Conservation (phyloP, 2,888 invertebrate species). For the Incurvaria masculella region DNA sequence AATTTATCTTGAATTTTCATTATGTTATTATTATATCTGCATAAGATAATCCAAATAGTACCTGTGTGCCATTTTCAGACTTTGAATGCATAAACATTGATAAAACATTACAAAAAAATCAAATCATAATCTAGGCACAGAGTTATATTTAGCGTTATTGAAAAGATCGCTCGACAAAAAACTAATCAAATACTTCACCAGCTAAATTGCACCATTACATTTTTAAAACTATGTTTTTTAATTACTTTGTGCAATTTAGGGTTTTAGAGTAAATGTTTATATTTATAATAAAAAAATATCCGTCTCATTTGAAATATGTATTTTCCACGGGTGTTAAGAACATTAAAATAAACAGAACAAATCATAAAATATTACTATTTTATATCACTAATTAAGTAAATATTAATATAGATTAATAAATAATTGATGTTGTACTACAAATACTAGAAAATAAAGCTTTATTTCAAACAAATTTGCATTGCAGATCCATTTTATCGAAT, state of each 20-base stretch:
- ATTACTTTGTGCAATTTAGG: slow-evolving; percentile 12
- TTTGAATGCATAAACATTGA: too few species aligned
- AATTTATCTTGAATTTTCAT: too few species aligned
- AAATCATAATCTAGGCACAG: too few species aligned
- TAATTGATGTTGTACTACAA: not conserved
- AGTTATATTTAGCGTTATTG: slow-evolving; percentile 4
- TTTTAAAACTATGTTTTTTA: slow-evolving; percentile 22
- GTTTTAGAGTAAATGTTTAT: slow-evolving; percentile 3
- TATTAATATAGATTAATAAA: not conserved
- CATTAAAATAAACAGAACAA: slow-evolving; percentile 5
- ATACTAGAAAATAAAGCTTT: not conserved
- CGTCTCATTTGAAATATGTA: too few species aligned
- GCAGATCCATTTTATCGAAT: not conserved
- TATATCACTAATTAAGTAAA: slow-evolving; percentile 4
- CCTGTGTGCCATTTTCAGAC: too few species aligned
- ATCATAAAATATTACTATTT: slow-evolving; percentile 9
- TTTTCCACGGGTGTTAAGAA: slow-evolving; percentile 7
- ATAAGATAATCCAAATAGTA: too few species aligned
- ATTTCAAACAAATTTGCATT: too few species aligned
- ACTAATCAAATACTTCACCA: slow-evolving; percentile 12
- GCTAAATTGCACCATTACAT: slow-evolving; percentile 13
- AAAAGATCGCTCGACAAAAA: slow-evolving; percentile 8
- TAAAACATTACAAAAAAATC: too few species aligned
- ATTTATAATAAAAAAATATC: too few species aligned
- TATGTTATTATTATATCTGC: too few species aligned